Conservation (phyloP, 2,797 vertebrate genomes). For the Schizopygopsis pylzovi region DNA sequence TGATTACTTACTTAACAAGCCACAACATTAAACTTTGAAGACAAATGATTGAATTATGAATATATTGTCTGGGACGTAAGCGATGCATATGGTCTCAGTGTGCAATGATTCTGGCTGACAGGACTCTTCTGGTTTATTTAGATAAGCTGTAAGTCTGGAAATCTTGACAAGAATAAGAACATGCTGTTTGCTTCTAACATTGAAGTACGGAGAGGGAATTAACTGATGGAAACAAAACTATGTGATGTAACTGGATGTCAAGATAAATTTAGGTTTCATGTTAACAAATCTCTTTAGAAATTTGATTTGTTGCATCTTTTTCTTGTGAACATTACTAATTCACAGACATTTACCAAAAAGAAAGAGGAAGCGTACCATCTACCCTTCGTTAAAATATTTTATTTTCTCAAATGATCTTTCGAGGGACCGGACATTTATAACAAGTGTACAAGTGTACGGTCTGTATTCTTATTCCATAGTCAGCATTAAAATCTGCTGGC, state of each 20-base stretch:
- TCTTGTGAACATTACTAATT: neutral
- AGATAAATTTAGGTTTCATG: neutral
- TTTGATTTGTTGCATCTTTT: conserved; percentile 20
- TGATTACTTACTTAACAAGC: conserved; percentile 62
- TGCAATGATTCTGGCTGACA: conserved; percentile 59
- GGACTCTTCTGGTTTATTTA: conserved; percentile 57
- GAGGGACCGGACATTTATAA: conserved; percentile 18
- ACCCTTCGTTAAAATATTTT: conserved; percentile 14
- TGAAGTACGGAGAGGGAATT: conserved; percentile 23
- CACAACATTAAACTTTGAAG: conserved; percentile 62
- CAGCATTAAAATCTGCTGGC: conserved; percentile 55
- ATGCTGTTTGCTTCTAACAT: neutral
- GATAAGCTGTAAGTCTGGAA: conserved; percentile 19
- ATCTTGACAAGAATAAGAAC: conserved; percentile 26
- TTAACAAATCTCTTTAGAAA: neutral
- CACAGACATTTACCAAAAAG: neutral
- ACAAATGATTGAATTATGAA: conserved; percentile 65
- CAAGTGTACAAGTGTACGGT: neutral
- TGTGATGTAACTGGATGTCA: conserved; percentile 8
- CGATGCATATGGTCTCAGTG: conserved; percentile 51
- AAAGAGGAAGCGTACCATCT: neutral
- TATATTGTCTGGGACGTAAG: conserved; percentile 56
- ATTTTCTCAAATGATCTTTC: conserved; percentile 14
- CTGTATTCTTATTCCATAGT: conserved; percentile 43
- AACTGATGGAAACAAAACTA: conserved; percentile 24